phyloP scores from a whole-genome alignment of 2,888 invertebrate species.

The Clanis bilineata region DNA sequence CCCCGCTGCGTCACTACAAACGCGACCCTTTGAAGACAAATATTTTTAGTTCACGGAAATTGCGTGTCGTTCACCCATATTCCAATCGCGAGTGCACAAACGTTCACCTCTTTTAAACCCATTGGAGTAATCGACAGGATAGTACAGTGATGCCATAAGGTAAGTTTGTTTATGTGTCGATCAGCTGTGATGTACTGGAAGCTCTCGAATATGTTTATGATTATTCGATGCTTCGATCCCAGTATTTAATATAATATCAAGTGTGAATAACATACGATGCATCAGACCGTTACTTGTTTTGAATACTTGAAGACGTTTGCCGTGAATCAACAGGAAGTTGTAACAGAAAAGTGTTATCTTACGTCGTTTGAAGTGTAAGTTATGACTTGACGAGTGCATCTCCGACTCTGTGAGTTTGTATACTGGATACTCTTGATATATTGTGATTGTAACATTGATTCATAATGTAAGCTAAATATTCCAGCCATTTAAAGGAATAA shows the following conservation, averaged over 20 bases:
- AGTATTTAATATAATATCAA: slow-evolving; percentile 15
- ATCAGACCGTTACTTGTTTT: slow-evolving; percentile 10
- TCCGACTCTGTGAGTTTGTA: slow-evolving; percentile 7
- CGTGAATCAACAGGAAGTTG: slow-evolving; percentile 29
- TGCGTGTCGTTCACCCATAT: slow-evolving; percentile 44
- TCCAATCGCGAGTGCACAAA: slow-evolving; percentile 40
- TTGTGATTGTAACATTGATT: not conserved
- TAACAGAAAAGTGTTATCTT: slow-evolving; percentile 28
- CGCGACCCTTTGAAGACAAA: slow-evolving; percentile 61
- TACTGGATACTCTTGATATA: not conserved
- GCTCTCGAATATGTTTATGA: slow-evolving; percentile 32
- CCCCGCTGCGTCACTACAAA: slow-evolving; percentile 33
- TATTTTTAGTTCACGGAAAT: slow-evolving; percentile 70
- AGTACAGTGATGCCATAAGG: slow-evolving; percentile 50
- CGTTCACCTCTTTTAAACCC: slow-evolving; percentile 40
- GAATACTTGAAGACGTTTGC: slow-evolving; percentile 13
- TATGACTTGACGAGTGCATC: slow-evolving; percentile 23
- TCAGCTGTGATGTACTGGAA: slow-evolving; percentile 54
- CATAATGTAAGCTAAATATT: not conserved
- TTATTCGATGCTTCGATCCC: slow-evolving; percentile 18
- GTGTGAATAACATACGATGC: slow-evolving; percentile 17
- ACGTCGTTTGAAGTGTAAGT: slow-evolving; percentile 27
- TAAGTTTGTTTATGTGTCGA: slow-evolving; percentile 64
- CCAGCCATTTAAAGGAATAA: not conserved
- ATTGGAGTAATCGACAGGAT: slow-evolving; percentile 34